Evolutionary conservation across 1,140 invertebrate species (phyloP), one percentile per base, ranked within the genome.

Genomic region (Drosophila quadrilineata): DNA sequence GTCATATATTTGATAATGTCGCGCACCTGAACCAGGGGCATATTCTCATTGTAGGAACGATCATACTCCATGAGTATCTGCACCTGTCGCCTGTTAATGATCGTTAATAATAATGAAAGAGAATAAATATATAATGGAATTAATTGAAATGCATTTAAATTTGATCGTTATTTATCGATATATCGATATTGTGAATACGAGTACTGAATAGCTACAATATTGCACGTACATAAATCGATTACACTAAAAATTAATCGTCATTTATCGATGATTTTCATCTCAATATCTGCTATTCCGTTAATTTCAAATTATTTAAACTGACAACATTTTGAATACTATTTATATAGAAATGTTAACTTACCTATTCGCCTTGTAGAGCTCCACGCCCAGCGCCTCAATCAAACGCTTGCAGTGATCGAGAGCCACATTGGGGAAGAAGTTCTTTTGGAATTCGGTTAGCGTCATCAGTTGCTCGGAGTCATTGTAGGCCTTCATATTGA

Each of bases 1-100:
- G 94, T 94, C 94, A 96, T 95, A 87, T 93, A 96, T 68, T 94
- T 93, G 91, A 95, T 94, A 46, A 96, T 94, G 90, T 94, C 95
- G 57, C 94, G 92, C 52, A 96, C 94, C 90, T 95, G 94, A 33
- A 96, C 94, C 56, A 96, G 89, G 17, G 94, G 93, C 70, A 94
- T 79, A 54, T 90, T 93, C 35, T 92, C 87, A 10, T 92, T 93
- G 65, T 93, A 92, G 89, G 92, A 94, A 77, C 95, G 95, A 56
- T 94, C 94, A 41, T 92, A 93, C 70, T 94, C 93, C 74, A 93
- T 92, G 8, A 96, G 90, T 49, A 95, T 93, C 88, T 94, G 93
- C 89, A 94, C 93, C 90, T 95, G 95, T 12, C 92, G 91, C 48
- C 95, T 95, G 90, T 28, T 6, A 4, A 19, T n/a, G n/a, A n/a